These are phyloP conservation scores for Halcyon senegalensis DNA, from an alignment of 2,113 vertebrate genomes.

Conservation along the genomic window DNA sequence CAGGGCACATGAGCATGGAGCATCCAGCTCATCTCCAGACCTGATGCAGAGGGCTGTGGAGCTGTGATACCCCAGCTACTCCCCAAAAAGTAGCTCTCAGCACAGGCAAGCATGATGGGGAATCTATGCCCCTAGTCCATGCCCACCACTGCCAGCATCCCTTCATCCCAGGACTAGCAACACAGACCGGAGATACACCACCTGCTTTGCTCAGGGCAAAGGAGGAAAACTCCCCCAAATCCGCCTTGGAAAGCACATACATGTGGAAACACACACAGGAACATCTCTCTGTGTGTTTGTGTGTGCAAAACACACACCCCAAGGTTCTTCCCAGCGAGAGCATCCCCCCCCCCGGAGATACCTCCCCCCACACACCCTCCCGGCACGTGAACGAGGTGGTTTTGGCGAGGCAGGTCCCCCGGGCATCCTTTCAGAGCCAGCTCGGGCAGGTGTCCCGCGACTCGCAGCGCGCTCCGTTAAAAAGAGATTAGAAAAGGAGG, in stretches of 20 bases:
- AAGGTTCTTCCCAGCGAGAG: neutral
- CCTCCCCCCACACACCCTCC: neutral
- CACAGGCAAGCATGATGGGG: too few relatives aligned
- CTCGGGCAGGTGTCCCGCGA: neutral
- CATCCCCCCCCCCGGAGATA: too few relatives aligned
- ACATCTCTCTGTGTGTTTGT: rapidly evolving
- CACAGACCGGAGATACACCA: neutral
- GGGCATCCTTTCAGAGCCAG: neutral
- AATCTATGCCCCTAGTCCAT: neutral
- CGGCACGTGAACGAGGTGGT: rapidly evolving
- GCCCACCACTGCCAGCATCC: neutral
- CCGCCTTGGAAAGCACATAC: rapidly evolving
- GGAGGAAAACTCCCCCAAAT: neutral
- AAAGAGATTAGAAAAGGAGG: neutral
- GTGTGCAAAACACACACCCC: neutral
- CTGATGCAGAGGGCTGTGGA: neutral
- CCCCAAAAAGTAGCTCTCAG: neutral
- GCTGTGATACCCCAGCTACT: neutral
- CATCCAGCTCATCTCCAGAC: neutral
- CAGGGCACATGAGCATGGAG: rapidly evolving
- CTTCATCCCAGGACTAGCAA: neutral
- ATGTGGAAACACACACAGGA: rapidly evolving
- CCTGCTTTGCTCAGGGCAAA: neutral
- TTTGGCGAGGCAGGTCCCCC: neutral
- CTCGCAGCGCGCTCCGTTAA: rapidly evolving